phyloP scores from a whole-genome alignment of 2,113 vertebrate genomes.

The Sula dactylatra region DNA sequence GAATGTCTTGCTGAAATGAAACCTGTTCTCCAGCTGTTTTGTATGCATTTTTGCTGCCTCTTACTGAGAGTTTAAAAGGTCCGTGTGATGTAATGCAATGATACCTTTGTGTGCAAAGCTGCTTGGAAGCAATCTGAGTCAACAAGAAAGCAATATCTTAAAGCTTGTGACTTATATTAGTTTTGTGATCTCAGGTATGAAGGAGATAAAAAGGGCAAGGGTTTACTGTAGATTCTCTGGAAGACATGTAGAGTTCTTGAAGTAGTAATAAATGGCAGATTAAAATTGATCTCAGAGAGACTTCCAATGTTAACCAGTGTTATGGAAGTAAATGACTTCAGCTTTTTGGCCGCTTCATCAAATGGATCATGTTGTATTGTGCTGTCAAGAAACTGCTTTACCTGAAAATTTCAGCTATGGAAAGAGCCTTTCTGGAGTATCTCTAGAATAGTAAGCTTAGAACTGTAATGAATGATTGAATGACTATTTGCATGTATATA shows the following conservation, averaged over 20 bases:
- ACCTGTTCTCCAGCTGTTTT: neutral
- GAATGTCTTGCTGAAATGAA: neutral
- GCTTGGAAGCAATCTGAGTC: conserved; percentile 19
- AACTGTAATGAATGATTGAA: neutral
- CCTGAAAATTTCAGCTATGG: neutral
- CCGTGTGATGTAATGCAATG: neutral
- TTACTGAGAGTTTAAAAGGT: neutral
- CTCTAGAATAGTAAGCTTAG: neutral
- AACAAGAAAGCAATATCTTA: conserved; percentile 47
- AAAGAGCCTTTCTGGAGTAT: neutral
- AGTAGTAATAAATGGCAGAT: conserved; percentile 47
- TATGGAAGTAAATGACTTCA: neutral
- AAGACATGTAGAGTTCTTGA: conserved; percentile 25
- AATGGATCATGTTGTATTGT: neutral
- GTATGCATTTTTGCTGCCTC: conserved; percentile 15
- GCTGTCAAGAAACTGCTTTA: neutral
- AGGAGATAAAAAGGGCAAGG: conserved; percentile 62
- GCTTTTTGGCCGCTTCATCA: neutral
- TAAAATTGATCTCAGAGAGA: conserved; percentile 3
- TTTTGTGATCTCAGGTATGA: conserved; percentile 55
- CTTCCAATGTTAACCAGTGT: neutral
- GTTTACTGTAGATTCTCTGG: conserved; percentile 38
- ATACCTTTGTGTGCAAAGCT: conserved; percentile 46
- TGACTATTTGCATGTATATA: neutral
- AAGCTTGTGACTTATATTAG: conserved; percentile 32